Conservation (phyloP, 2,888 invertebrate species). For the Clitarchus hookeri region DNA sequence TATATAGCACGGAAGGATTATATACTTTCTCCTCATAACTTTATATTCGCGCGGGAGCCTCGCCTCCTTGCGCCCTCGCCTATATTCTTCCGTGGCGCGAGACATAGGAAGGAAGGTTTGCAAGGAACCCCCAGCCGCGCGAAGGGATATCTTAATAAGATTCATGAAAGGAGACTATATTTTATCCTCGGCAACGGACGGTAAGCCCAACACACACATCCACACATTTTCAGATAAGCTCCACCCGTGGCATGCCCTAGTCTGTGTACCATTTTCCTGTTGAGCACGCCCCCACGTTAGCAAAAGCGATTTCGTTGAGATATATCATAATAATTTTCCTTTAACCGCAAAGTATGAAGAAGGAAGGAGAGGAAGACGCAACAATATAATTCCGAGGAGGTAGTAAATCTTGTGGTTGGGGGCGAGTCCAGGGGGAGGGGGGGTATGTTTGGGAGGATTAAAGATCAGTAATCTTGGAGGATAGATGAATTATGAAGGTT, state of each 20-base stretch:
- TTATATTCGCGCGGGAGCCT: slow-evolving; percentile 52
- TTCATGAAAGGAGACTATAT: slow-evolving; percentile 83
- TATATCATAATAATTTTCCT: slow-evolving; percentile 58
- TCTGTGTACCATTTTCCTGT: slow-evolving; percentile 36
- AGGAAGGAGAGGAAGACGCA: slow-evolving; percentile 47
- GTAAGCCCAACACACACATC: slow-evolving; percentile 42
- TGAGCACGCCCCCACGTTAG: slow-evolving; percentile 29
- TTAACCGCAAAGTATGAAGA: slow-evolving; percentile 38
- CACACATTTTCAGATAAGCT: slow-evolving; percentile 50
- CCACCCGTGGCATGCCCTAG: slow-evolving; percentile 30
- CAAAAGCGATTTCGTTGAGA: slow-evolving; percentile 56
- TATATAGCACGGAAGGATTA: slow-evolving; percentile 49
- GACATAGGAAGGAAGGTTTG: slow-evolving; percentile 16
- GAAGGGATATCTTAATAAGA: slow-evolving; percentile 76
- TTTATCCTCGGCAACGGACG: slow-evolving; percentile 58
- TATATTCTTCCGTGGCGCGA: slow-evolving; percentile 15
- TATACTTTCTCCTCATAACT: slow-evolving; percentile 61
- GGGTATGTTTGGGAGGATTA: slow-evolving; percentile 60
- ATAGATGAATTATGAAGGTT: slow-evolving; percentile 65
- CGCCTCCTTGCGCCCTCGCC: slow-evolving; percentile 38
- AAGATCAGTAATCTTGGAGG: slow-evolving; percentile 75
- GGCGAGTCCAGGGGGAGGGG: slow-evolving; percentile 51
- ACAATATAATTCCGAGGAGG: slow-evolving; percentile 68
- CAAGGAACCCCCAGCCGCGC: slow-evolving; percentile 19
- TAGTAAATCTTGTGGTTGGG: slow-evolving; percentile 72